A percentile compares a stretch with the other conserved stretches of the same genome.
These are phyloP conservation scores for Hydrozoanthus gracilis DNA, from an alignment of 92 coral and sea anemone genomes.

Conservation along the genomic window DNA sequence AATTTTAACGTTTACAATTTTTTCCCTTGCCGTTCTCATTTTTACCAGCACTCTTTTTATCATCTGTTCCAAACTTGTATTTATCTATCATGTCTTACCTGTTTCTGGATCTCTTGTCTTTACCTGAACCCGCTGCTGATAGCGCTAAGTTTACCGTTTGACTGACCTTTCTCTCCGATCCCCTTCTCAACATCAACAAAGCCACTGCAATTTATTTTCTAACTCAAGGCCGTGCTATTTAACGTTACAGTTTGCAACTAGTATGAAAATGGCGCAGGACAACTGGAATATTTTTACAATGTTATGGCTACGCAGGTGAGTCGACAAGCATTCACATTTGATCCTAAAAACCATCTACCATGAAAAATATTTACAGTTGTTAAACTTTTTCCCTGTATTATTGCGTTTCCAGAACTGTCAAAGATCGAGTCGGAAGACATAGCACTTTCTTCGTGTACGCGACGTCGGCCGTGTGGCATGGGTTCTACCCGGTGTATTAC, in stretches of 20 bases:
- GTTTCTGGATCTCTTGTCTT: neutral
- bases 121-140: neutral
- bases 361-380: no score
- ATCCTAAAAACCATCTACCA: neutral
- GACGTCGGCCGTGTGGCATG: conserved; percentile 39
- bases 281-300: conserved; percentile 41
- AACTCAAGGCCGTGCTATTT: neutral
- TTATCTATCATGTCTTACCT: neutral
- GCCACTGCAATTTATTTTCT: neutral
- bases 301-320: conserved; percentile 38
- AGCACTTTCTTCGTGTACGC: conserved; percentile 20
- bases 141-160: no score
- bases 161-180: neutral
- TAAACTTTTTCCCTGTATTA: neutral
- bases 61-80: neutral
- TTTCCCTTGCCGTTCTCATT: no score
- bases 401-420: conserved; percentile 13
- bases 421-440: conserved; percentile 27
- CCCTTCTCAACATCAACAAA: neutral
- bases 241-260: conserved; percentile 21
- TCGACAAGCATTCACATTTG: neutral
- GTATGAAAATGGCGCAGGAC: conserved; percentile 47
- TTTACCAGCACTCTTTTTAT: neutral
- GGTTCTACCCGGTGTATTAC: conserved; percentile 46
- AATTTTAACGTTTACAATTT: no score